These are phyloP conservation scores for Branchellion lobata DNA, from an alignment of 2,888 invertebrate species.

Conservation along the genomic window DNA sequence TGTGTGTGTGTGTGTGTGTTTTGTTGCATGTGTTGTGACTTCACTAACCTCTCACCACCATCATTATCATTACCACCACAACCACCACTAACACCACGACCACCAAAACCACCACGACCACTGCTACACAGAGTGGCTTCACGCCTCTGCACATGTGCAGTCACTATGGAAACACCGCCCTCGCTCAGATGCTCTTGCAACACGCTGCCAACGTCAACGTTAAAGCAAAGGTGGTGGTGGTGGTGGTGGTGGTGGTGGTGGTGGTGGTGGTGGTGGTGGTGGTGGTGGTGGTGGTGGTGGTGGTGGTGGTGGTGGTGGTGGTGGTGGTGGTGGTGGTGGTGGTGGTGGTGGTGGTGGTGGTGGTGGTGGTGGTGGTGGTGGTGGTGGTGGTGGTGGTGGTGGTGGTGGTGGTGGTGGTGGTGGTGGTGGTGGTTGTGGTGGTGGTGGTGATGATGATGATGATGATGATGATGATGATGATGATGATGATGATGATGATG, in stretches of 20 bases:
- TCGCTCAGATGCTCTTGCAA: slow-evolving; percentile 28
- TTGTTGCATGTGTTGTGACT: too few species aligned
- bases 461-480: slow-evolving; percentile 41
- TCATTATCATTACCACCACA: too few species aligned
- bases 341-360: slow-evolving; percentile 12
- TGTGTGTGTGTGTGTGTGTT: too few species aligned
- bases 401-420: slow-evolving; percentile 7
- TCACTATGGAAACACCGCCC: slow-evolving; percentile 43
- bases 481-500: slow-evolving; percentile 31
- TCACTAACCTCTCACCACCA: too few species aligned
- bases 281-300: slow-evolving; percentile 25
- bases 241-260: too few species aligned
- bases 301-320: slow-evolving; percentile 25
- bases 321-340: slow-evolving; percentile 3
- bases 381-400: slow-evolving; percentile 31
- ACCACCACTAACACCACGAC: too few species aligned
- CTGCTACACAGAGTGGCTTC: slow-evolving; percentile 47
- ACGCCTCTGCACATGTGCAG: slow-evolving; percentile 44
- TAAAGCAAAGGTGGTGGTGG: slow-evolving; percentile 31
- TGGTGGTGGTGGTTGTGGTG: slow-evolving; percentile 18
- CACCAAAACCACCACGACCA: too few species aligned
- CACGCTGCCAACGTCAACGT: slow-evolving; percentile 42
- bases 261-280: neutral
- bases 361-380: slow-evolving; percentile 28
- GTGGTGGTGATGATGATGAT: slow-evolving; percentile 26